Evolutionary conservation across 2,888 invertebrate species (phyloP).

Genomic region (Acrocera orbiculus): DNA sequence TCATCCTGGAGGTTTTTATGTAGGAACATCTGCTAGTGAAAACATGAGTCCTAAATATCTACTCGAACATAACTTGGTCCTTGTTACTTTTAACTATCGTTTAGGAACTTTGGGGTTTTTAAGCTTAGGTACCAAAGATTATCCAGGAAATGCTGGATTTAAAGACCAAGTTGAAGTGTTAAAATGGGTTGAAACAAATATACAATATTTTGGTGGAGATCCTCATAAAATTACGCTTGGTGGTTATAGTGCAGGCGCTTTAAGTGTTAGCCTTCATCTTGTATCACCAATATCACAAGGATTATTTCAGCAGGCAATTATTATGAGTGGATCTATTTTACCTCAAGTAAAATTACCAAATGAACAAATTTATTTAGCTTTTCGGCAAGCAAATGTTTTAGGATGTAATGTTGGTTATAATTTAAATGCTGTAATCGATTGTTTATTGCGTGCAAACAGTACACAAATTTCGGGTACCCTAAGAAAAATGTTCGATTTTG

Average conservation of each 20-base stretch:
- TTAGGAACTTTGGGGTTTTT: constrained; percentile 36
- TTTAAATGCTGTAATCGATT: constrained; percentile 22
- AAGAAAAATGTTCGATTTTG: constrained; percentile 17
- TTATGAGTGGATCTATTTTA: constrained; percentile 32
- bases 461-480: constrained; percentile 12
- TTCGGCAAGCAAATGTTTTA: constrained; percentile 32
- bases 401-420: constrained; percentile 30
- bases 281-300: constrained; percentile 25
- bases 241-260: constrained; percentile 29
- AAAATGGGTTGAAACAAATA: constrained; percentile 36
- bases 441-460: too few relatives aligned
- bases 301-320: constrained; percentile 36
- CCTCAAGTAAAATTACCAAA: constrained; percentile 21
- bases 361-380: constrained; percentile 32
- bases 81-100: constrained; percentile 44
- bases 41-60: constrained; percentile 39
- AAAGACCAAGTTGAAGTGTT: constrained; percentile 39
- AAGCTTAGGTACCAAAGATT: constrained; percentile 34
- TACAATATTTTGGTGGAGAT: constrained; percentile 36
- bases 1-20: constrained; percentile 45
- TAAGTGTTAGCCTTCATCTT: constrained; percentile 21
- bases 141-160: constrained; percentile 38
- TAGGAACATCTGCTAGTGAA: constrained; percentile 24
- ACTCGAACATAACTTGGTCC: constrained; percentile 38
- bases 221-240: constrained; percentile 34